Percentiles rank a stretch among this genome's conserved stretches.
Evolutionary conservation across 2,113 vertebrate genomes (phyloP).

Genomic region (Macrotis lagotis): DNA sequence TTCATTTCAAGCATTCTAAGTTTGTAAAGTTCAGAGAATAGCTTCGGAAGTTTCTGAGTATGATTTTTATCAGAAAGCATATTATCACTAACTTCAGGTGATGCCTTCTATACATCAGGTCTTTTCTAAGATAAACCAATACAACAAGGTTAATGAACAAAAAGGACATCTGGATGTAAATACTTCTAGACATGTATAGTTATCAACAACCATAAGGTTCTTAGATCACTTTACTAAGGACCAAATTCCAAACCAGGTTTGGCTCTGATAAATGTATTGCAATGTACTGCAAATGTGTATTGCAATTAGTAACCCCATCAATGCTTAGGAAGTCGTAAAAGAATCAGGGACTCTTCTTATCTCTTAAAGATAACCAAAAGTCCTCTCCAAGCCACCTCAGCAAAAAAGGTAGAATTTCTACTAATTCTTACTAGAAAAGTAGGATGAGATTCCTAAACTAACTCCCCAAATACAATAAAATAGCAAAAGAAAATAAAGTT

Average conservation of each 20-base stretch:
- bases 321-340: background rate
- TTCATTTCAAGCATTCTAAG: background rate
- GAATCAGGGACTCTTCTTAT: background rate
- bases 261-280: background rate
- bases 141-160: background rate
- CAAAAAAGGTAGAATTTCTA: background rate
- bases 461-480: background rate
- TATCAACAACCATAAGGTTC: conserved; percentile 14
- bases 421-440: background rate
- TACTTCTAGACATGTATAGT: background rate
- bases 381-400: background rate
- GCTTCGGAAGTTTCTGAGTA: background rate
- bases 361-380: background rate
- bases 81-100: background rate
- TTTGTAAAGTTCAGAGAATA: conserved; percentile 6
- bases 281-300: too few species aligned
- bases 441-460: background rate
- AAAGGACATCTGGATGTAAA: background rate
- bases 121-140: conserved; percentile 6
- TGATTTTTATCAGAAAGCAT: background rate
- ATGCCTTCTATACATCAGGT: background rate
- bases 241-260: conserved; percentile 12
- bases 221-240: background rate
- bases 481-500: background rate
- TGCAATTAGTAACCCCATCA: background rate